Conservation (phyloP, 2,888 invertebrate genomes). For the Ceraclea dissimilis region DNA sequence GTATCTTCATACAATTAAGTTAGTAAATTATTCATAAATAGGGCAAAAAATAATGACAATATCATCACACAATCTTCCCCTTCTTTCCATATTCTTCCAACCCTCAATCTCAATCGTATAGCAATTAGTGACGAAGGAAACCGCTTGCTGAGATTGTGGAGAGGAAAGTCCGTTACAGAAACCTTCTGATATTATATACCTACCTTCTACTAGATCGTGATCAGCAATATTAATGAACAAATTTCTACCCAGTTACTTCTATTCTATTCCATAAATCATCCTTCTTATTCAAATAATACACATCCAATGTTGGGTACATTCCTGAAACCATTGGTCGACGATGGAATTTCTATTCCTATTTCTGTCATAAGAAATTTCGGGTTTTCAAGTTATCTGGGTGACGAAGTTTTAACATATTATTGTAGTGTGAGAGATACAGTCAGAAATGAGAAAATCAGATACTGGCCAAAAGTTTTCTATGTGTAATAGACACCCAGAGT, state of each 20-base stretch:
- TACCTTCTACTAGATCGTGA: slow-evolving; percentile 20
- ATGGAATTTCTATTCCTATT: too few species aligned
- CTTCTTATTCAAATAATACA: slow-evolving; percentile 18
- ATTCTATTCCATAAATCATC: slow-evolving; percentile 19
- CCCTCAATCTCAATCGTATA: slow-evolving; percentile 10
- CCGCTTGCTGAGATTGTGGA: background rate
- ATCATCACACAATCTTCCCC: background rate
- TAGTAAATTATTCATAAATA: background rate
- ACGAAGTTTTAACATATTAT: too few species aligned
- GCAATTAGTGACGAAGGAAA: slow-evolving; percentile 12
- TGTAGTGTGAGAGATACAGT: too few species aligned
- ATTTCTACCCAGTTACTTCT: slow-evolving; percentile 8
- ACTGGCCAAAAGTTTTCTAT: too few species aligned
- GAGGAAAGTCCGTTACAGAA: background rate
- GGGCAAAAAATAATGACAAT: background rate
- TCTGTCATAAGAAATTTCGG: too few species aligned
- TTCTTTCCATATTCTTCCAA: background rate
- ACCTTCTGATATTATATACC: background rate
- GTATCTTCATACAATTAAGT: background rate
- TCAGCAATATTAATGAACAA: slow-evolving; percentile 24
- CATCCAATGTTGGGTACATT: background rate
- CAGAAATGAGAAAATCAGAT: too few species aligned
- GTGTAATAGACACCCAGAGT: too few species aligned
- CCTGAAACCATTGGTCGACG: too few species aligned
- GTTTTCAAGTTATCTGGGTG: too few species aligned